Base-by-base conservation (phyloP, 1,140 invertebrate species). In the Caenorhabditis brenneri region DNA sequence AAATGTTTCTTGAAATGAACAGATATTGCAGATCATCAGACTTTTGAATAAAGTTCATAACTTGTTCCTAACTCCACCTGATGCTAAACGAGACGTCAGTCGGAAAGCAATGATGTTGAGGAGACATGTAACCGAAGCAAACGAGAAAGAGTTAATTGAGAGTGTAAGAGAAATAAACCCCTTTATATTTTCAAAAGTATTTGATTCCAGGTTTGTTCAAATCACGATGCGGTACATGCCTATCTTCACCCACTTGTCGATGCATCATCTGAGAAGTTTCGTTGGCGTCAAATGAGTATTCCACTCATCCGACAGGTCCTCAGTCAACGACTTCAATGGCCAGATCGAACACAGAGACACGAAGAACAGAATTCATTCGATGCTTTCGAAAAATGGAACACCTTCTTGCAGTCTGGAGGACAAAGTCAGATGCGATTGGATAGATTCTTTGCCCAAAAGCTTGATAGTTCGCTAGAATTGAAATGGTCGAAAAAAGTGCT, bases 181-280 rank as follows among this genome's bases (percentile, higher is more conserved):
- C 12, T 46, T 36, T 3, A 19, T 0, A 0, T 51, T 51, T n/a
- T 0, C 48, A n/a, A 51, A 19, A 0, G 19, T 39, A 0, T n/a
- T 39, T n/a, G 9, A 80, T 90, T 85, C n/a, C 78, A 94, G 84
- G 95, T 95, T n/a, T 74, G 65, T 91, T 95, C 95, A 0, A 94
- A 92, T 91, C 89, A 92, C 88, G 92, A 93, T 48, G 94, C 98
- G 4, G 94, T 95, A 29, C 94, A 97, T 90, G 97, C 97, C 1
- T 99, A 99, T 91, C 89, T 96, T 12, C 93, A 94, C 79, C 97
- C 98, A 5, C 93, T 93, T 55, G 93, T 99, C 4, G 96, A 99
- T 91, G 93, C 94, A 48, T 96, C 94, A 55, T 93, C 93, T 55
- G 96, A 97, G 89, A 91, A 92, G 46, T 99, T 99, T 88, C 93